Evolutionary conservation across 2,113 vertebrate genomes (phyloP).

Genomic region (Oreochromis tanganicae): DNA sequence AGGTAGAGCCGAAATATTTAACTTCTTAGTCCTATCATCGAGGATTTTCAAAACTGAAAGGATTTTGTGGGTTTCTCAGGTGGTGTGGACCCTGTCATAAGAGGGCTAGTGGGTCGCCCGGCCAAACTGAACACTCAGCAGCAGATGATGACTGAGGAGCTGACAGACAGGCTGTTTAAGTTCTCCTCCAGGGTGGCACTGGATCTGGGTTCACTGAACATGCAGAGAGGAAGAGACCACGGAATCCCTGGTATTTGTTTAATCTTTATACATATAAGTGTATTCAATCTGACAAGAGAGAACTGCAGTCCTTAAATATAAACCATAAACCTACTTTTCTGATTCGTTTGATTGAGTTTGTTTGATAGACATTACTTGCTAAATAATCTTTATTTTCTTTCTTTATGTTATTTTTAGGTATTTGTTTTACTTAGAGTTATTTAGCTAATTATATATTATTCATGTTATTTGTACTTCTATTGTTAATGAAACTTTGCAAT

Average conservation of each 20-base stretch:
- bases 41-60: neutral
- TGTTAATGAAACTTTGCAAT: neutral
- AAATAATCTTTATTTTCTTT: neutral
- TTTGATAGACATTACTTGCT: neutral
- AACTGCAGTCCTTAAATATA: neutral
- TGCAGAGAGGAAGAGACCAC: constrained; percentile 80
- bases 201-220: constrained; percentile 77
- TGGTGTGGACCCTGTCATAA: constrained; percentile 78
- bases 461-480: neutral
- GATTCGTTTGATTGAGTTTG: neutral
- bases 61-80: constrained; percentile 47
- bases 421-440: neutral
- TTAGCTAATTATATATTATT: neutral
- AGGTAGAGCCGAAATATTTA: constrained; percentile 60
- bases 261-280: neutral
- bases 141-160: constrained; percentile 73
- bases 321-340: neutral
- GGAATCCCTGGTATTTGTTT: constrained; percentile 74
- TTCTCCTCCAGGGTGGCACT: constrained; percentile 49
- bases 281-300: neutral
- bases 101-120: constrained; percentile 68
- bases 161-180: constrained; percentile 76
- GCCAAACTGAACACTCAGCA: constrained; percentile 79
- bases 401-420: neutral
- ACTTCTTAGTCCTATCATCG: neutral